Percentiles rank a stretch among this genome's conserved stretches.
These are phyloP conservation scores for Harpagus bidentatus DNA, from an alignment of 2,113 vertebrate species.

Conservation along the genomic window DNA sequence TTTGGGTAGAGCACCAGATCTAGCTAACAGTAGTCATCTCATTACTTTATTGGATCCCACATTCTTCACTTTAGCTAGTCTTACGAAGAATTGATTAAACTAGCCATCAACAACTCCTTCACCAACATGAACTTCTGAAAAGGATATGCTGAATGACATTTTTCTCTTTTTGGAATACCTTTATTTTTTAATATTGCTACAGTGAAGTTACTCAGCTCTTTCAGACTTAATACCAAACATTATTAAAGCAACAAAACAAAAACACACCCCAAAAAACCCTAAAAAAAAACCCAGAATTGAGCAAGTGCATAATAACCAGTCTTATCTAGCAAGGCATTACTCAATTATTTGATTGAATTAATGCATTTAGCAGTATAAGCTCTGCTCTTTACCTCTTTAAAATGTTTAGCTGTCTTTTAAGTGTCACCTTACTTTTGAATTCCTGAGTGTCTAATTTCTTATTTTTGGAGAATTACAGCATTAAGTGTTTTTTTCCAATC, in stretches of 20 bases:
- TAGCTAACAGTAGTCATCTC: not conserved
- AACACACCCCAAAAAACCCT: fast-evolving
- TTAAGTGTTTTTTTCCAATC: not conserved
- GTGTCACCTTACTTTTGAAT: not conserved
- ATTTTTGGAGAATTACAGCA: not conserved
- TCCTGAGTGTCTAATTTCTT: not conserved
- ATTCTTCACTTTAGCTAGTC: not conserved
- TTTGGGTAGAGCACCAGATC: not conserved
- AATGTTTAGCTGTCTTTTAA: not conserved
- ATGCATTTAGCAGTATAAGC: not conserved
- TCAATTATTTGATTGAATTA: not conserved
- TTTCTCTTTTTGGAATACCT: not conserved
- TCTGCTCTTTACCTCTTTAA: not conserved
- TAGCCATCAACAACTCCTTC: not conserved
- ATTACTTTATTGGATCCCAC: not conserved
- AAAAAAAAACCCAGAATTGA: not conserved
- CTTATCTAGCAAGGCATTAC: not conserved
- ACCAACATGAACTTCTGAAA: not conserved
- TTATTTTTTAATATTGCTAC: not conserved
- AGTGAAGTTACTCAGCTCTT: not conserved
- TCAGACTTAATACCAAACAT: not conserved
- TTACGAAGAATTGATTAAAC: not conserved
- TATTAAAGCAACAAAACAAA: not conserved
- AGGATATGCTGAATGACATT: not conserved
- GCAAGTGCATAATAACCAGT: not conserved